Conservation (phyloP, 2,888 invertebrate species). For the Celastrina argiolus region DNA sequence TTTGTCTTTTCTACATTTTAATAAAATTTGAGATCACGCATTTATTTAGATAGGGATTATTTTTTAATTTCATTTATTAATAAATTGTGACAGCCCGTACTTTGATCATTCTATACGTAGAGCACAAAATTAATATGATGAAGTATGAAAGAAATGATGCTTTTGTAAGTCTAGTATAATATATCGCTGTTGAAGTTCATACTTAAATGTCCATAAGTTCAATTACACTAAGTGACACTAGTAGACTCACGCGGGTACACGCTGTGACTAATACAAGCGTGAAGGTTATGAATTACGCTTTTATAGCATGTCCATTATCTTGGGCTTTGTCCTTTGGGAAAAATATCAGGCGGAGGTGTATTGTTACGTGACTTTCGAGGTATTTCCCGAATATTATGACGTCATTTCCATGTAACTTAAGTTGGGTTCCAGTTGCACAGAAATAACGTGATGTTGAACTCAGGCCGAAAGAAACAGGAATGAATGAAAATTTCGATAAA, state of each 20-base stretch:
- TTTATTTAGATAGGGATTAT: too few relatives aligned
- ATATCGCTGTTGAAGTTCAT: constrained; percentile 6
- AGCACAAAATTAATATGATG: too few relatives aligned
- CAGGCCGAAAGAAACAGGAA: too few relatives aligned
- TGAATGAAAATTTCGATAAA: too few relatives aligned
- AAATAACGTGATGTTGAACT: too few relatives aligned
- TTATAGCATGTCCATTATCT: constrained; percentile 10
- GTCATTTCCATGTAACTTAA: neutral
- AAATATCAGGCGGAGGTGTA: constrained; percentile 2
- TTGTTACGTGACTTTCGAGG: constrained; percentile 1
- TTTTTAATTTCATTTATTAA: too few relatives aligned
- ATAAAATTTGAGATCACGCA: too few relatives aligned
- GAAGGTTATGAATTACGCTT: constrained; percentile 13
- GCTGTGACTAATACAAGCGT: constrained; percentile 12
- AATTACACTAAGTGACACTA: constrained; percentile 19
- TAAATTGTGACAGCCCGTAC: too few relatives aligned
- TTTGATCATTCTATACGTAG: too few relatives aligned
- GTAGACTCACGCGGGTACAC: neutral
- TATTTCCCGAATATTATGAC: neutral
- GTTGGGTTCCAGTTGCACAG: too few relatives aligned
- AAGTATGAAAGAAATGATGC: too few relatives aligned
- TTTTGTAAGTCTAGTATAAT: neutral
- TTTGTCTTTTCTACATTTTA: too few relatives aligned
- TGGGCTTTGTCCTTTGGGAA: neutral
- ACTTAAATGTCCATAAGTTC: constrained; percentile 18